Evolutionary conservation across 2,888 invertebrate genomes (phyloP), one percentile per base, ranked within the genome.

Genomic region (Bruchidius siliquastri): DNA sequence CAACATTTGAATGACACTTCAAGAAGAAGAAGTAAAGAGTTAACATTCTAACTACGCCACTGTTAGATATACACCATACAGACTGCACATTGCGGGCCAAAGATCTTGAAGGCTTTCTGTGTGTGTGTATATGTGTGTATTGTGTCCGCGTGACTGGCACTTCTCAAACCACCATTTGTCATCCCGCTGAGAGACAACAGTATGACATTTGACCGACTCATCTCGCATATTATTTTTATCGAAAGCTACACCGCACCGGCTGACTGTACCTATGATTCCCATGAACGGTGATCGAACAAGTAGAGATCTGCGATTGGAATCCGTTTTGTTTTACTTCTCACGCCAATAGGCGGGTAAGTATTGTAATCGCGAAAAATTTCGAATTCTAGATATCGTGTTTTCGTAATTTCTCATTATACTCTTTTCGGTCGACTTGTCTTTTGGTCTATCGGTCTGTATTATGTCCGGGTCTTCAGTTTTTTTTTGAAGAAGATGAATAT

Each of bases 191-290:
- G 81, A 82, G 84, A 84, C 82, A 82, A 76, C 83, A 84, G 83
- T 49, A 49, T 86, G 86, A 86, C 86, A 85, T 86, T 82, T 84
- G 84, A 85, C 85, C 85, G 84, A 81, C 83, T 85, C 85, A 85
- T 85, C 85, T 80, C 73, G 80, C 78, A 79, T 79, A 81, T 81
- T 81, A 81, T 82, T 80, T 78, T 77, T 76, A 77, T 78, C 73
- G 72, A 77, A 78, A 77, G 74, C 74, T 75, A 72, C 49, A 49
- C 72, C 72, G 73, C 75, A 76, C 77, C 78, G 73, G 80, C 81
- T 13, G 49, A 13, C 49, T 49, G 49, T 49, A 82, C 82, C 80
- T 81, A 82, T 49, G 13, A 49, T 80, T 81, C 82, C 81, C 80
- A 79, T 80, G 81, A 81, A 49, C 49, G 49, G 49, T 49, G 49